phyloP scores from a whole-genome alignment of 2,888 invertebrate genomes.

The Andrena bucephala region DNA sequence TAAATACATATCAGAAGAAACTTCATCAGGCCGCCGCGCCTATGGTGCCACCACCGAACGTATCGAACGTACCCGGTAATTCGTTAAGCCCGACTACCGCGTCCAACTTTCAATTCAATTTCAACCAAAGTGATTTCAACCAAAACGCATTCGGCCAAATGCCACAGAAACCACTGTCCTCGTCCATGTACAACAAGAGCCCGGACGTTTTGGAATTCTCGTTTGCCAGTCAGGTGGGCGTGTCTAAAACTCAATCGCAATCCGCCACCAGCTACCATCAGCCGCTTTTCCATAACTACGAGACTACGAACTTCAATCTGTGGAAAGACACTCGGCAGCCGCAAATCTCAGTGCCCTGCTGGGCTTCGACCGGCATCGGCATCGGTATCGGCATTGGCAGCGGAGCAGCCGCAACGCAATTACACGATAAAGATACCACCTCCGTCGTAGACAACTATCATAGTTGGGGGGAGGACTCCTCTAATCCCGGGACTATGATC shows the following conservation, averaged over 20 bases:
- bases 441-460: constrained; percentile 73
- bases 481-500: constrained; percentile 67
- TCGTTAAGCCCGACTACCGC: constrained; percentile 56
- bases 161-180: constrained; percentile 75
- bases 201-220: constrained; percentile 71
- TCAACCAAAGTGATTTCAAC: constrained; percentile 70
- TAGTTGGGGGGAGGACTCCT: constrained; percentile 76
- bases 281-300: constrained; percentile 76
- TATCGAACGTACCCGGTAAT: constrained; percentile 41
- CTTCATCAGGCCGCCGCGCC: constrained; percentile 60
- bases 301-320: constrained; percentile 77
- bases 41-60: constrained; percentile 28
- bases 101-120: constrained; percentile 71
- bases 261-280: constrained; percentile 67
- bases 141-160: constrained; percentile 70
- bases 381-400: too few species aligned
- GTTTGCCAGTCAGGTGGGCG: constrained; percentile 69
- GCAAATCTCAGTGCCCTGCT: constrained; percentile 78
- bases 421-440: constrained; percentile 70
- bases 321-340: constrained; percentile 81
- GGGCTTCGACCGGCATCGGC: constrained; percentile 71
- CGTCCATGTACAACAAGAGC: constrained; percentile 72
- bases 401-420: constrained; percentile 46
- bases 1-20: constrained; percentile 75
- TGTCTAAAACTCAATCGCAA: constrained; percentile 63